Evolutionary conservation across 2,888 invertebrate genomes (phyloP).

Genomic region (Drosophila pseudotalamancana): DNA sequence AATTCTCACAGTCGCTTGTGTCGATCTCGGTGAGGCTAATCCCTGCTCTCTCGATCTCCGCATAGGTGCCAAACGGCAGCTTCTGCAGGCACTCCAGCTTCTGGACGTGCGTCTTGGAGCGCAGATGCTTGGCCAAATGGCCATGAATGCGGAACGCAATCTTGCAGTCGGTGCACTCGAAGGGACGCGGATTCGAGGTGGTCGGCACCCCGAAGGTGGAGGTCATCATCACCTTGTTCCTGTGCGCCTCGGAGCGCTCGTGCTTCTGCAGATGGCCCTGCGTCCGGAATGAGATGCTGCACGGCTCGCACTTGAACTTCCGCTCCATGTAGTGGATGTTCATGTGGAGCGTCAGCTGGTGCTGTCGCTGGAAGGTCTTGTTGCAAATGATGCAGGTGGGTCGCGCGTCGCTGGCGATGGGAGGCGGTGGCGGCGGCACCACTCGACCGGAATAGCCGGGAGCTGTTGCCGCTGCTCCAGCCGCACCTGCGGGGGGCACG

Average conservation of each 20-base stretch:
- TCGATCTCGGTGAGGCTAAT: slow-evolving; percentile 97
- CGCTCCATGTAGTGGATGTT: slow-evolving; percentile 98
- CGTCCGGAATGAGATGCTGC: slow-evolving; percentile 95
- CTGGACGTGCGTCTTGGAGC: slow-evolving; percentile 98
- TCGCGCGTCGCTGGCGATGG: slow-evolving; percentile 87
- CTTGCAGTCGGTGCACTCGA: slow-evolving; percentile 97
- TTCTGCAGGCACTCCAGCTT: slow-evolving; percentile 96
- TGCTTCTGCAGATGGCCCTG: slow-evolving; percentile 97
- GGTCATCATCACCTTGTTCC: slow-evolving; percentile 95
- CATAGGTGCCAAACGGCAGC: slow-evolving; percentile 96
- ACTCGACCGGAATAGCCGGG: slow-evolving; percentile 29
- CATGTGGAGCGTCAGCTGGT: slow-evolving; percentile 95
- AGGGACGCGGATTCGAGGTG: slow-evolving; percentile 96
- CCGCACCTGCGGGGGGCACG: neutral
- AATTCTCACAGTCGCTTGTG: slow-evolving; percentile 98
- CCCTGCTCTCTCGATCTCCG: slow-evolving; percentile 95
- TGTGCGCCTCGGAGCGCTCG: slow-evolving; percentile 95
- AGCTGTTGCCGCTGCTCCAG: neutral
- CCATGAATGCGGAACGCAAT: slow-evolving; percentile 98
- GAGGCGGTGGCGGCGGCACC: slow-evolving; percentile 69
- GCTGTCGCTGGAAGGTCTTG: slow-evolving; percentile 95
- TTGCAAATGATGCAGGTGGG: slow-evolving; percentile 94
- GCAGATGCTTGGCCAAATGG: slow-evolving; percentile 97
- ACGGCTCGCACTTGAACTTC: slow-evolving; percentile 95
- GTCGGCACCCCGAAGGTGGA: slow-evolving; percentile 92